Evolutionary conservation across 1,140 invertebrate genomes (phyloP).

Genomic region (Steinernema khuongi): DNA sequence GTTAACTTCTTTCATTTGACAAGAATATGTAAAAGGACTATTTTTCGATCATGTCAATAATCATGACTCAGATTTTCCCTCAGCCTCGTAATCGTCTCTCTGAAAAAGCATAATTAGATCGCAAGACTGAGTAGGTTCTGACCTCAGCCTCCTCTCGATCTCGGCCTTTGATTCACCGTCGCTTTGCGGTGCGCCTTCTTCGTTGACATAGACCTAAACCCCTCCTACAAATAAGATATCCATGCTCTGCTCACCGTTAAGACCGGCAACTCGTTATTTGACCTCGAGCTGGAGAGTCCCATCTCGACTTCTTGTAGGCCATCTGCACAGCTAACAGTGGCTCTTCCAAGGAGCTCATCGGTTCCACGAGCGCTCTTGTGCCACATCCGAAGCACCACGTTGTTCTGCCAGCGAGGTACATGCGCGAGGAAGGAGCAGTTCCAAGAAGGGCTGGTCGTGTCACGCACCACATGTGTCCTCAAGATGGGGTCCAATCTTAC

Average conservation of each 20-base stretch:
- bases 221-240: too few species aligned
- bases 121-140: too few species aligned
- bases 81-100: too few species aligned
- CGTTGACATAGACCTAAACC: not conserved
- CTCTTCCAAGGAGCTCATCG: not conserved
- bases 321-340: not conserved
- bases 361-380: not conserved
- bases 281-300: not conserved
- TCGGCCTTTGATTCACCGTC: too few species aligned
- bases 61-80: too few species aligned
- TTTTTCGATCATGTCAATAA: too few species aligned
- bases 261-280: not conserved
- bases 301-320: not conserved
- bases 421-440: not conserved
- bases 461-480: not conserved
- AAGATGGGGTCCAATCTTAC: not conserved
- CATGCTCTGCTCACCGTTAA: slow-evolving; percentile 1
- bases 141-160: too few species aligned
- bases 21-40: too few species aligned
- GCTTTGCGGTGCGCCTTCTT: not conserved
- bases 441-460: not conserved
- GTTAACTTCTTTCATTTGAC: too few species aligned
- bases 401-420: not conserved
- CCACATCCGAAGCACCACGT: not conserved
- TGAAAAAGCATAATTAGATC: too few species aligned